phyloP scores from a whole-genome alignment of 2,888 invertebrate species.

The Podotricha telesiphe region DNA sequence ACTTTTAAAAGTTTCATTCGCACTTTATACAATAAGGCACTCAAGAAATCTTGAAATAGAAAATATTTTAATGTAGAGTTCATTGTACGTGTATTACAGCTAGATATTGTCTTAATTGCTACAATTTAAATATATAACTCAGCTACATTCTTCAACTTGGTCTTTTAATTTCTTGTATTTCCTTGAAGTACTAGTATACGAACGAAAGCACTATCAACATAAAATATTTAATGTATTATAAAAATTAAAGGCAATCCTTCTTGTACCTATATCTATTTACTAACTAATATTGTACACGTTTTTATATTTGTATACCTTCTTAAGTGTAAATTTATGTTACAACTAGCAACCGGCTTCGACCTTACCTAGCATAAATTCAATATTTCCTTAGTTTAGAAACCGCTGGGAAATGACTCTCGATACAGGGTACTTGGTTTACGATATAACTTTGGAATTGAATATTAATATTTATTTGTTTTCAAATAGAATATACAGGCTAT shows the following conservation, averaged over 20 bases:
- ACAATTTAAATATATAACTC: constrained; percentile 66
- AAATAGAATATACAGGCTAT: not conserved
- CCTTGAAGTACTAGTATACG: constrained; percentile 14
- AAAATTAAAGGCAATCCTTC: constrained; percentile 7
- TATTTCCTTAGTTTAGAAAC: not conserved
- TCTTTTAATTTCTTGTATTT: not conserved
- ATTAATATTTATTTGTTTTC: not conserved
- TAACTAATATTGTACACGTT: too few species aligned
- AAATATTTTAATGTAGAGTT: constrained; percentile 5
- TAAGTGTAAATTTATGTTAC: not conserved
- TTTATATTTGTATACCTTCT: not conserved
- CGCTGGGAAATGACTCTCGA: not conserved
- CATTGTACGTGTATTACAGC: constrained; percentile 57
- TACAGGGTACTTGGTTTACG: not conserved
- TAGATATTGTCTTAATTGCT: constrained; percentile 70
- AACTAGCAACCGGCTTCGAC: not conserved
- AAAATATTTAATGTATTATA: constrained; percentile 15
- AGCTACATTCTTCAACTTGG: constrained; percentile 59
- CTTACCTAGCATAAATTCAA: not conserved
- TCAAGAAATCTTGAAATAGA: not conserved
- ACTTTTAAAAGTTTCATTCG: not conserved
- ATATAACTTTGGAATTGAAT: constrained; percentile 1
- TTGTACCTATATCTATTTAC: too few species aligned
- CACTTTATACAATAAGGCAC: not conserved
- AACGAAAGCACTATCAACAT: not conserved